Percentiles rank a stretch among this genome's conserved stretches.
These are phyloP conservation scores for Cyaniris semiargus DNA, from an alignment of 2,888 invertebrate species.

Conservation along the genomic window DNA sequence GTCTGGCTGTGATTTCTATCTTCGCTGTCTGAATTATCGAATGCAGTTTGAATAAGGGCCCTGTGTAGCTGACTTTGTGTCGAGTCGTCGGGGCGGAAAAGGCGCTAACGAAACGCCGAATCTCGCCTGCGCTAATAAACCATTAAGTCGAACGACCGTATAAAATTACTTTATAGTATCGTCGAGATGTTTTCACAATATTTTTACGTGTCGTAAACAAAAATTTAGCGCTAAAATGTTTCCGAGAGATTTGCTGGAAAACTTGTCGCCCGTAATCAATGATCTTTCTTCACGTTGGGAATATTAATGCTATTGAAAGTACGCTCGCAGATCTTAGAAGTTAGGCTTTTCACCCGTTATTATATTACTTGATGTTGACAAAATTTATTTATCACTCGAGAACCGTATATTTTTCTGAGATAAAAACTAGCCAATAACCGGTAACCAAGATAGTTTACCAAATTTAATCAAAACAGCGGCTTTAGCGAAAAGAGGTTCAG, in stretches of 20 bases:
- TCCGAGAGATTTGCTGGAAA: neutral
- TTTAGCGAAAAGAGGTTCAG: too few relatives aligned
- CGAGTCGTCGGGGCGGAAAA: slow-evolving; percentile 38
- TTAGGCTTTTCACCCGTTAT: neutral
- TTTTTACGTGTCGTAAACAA: slow-evolving; percentile 48
- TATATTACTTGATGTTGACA: neutral
- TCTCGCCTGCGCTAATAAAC: slow-evolving; percentile 52
- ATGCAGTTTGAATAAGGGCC: neutral
- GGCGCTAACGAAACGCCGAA: slow-evolving; percentile 39
- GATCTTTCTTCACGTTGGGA: neutral
- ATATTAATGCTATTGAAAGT: neutral
- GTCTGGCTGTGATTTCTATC: neutral
- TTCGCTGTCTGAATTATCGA: too few relatives aligned
- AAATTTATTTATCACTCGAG: neutral
- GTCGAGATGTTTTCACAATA: slow-evolving; percentile 14
- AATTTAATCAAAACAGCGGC: too few relatives aligned
- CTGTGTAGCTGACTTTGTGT: slow-evolving; percentile 5
- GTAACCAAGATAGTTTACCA: too few relatives aligned
- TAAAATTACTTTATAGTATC: slow-evolving; percentile 38
- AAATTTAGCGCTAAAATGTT: slow-evolving; percentile 45
- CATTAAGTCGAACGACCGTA: slow-evolving; percentile 50
- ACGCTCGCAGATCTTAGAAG: neutral
- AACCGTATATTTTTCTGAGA: neutral
- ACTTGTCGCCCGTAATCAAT: neutral
- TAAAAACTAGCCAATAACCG: too few relatives aligned